Base-by-base conservation (phyloP, 2,888 invertebrate species). In the Mesorhabditis sp. region DNA sequence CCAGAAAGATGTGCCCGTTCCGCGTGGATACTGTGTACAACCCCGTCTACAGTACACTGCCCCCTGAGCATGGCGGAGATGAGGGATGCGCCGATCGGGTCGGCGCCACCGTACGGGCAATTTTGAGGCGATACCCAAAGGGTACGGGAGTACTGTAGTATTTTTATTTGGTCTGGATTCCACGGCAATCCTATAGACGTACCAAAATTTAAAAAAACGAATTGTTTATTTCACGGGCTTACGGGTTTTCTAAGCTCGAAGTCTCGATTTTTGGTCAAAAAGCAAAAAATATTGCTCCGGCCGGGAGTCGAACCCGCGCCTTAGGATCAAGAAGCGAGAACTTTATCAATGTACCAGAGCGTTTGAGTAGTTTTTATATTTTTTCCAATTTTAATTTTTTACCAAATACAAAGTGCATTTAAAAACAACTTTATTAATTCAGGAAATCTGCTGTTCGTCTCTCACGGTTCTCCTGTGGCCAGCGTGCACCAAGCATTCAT, bases 381-480 rank as follows among this genome's bases (percentile, higher is more conserved):
- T 28, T 28, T 28, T 28, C 28, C 2, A 28, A 28, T 28, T 28
- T 45, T 7, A 13, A 41, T 5, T 7, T 41, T 28, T 10, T 7
- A 3, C 2, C 5, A 45, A 13, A 4, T 41, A 45, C 7, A 42
- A 66, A 43, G 7, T n/a, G 10, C 61, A 41, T 64, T 64, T 4
- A 42, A n/a, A 42, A 65, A 4, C 43, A n/a, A 28, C 2, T 5
- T 28, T 28, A 2, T 28, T 28, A 28, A 28, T 28, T 28, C 66
- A 76, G 80, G 80, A 15, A 81, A 82, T 67, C 69, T 83, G 44
- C 72, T 83, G 42, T 71, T 83, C 64, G 78, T 84, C 6, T 80
- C 79, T 4, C 84, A 84, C 71, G 84, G 83, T 13, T 76, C 79
- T 5, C 82, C 84, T 4, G 77, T 83, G 61, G 81, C 80, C 43